A percentile compares a stretch with the other conserved stretches of the same genome.
Conservation (phyloP, 2,113 vertebrate species). For the Corythornis cristatus region DNA sequence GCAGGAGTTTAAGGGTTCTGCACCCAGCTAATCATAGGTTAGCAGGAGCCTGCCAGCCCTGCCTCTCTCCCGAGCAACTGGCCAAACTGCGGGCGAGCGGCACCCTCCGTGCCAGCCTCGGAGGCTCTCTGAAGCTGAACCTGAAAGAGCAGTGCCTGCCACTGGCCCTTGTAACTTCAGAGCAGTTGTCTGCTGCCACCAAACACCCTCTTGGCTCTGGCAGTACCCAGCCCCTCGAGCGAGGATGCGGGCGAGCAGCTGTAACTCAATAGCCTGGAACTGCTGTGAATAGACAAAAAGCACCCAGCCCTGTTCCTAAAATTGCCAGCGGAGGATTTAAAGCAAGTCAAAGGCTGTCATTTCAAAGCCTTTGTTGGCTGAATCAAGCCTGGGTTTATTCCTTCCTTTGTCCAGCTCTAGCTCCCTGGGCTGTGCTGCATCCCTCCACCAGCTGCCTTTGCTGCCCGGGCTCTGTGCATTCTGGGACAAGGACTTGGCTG, state of each 20-base stretch:
- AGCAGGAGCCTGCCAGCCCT: neutral
- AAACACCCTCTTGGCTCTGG: neutral
- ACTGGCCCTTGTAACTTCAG: neutral
- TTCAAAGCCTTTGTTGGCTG: constrained; percentile 10
- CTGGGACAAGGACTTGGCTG: neutral
- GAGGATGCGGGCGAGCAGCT: constrained; percentile 24
- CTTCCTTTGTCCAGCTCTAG: constrained; percentile 1
- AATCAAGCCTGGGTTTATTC: neutral
- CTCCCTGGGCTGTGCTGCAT: neutral
- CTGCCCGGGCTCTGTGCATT: neutral
- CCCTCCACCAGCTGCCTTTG: neutral
- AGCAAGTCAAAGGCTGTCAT: constrained; percentile 3
- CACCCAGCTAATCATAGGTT: neutral
- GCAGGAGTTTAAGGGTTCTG: neutral
- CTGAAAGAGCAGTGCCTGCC: neutral
- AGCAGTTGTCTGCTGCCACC: neutral
- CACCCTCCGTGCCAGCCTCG: neutral
- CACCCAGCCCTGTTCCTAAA: neutral
- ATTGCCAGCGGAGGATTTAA: neutral
- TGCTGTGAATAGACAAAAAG: neutral
- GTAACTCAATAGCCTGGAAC: constrained; percentile 8
- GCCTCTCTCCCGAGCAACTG: neutral
- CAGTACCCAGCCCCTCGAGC: neutral
- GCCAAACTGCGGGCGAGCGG: neutral
- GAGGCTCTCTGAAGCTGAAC: neutral